phyloP scores from a whole-genome alignment of 2,113 vertebrate species.

The Strigops habroptila region DNA sequence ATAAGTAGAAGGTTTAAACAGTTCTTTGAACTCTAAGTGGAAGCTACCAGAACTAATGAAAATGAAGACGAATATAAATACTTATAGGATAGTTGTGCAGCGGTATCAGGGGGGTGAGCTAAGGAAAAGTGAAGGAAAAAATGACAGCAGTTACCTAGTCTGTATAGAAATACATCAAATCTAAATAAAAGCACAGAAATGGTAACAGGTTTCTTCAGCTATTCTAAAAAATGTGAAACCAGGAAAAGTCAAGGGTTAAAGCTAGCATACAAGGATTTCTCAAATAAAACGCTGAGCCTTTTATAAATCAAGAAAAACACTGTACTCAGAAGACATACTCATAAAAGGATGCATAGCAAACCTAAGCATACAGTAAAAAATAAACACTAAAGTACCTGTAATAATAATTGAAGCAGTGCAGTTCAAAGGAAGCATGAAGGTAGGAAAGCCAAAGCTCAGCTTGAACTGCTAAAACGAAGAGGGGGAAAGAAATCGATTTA shows the following conservation, averaged over 20 bases:
- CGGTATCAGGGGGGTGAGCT: fast-evolving
- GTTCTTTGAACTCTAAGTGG: background rate
- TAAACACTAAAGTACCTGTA: background rate
- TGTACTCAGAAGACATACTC: background rate
- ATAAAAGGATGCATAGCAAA: background rate
- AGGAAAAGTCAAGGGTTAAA: background rate
- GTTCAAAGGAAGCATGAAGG: background rate
- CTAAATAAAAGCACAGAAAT: background rate
- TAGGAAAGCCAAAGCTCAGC: background rate
- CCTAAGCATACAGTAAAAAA: background rate
- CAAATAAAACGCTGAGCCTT: background rate
- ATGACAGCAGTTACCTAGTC: background rate
- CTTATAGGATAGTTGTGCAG: background rate
- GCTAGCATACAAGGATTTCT: background rate
- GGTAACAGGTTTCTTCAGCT: background rate
- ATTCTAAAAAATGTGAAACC: background rate
- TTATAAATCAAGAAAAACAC: background rate
- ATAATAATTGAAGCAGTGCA: background rate
- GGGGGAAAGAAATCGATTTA: background rate
- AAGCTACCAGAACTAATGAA: background rate
- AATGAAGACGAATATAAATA: background rate
- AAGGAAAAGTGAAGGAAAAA: background rate
- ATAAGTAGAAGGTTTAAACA: background rate
- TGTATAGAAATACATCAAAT: background rate
- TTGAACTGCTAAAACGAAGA: background rate